Evolutionary conservation across 2,797 vertebrate genomes (phyloP).

Genomic region (Cossypha caffra): DNA sequence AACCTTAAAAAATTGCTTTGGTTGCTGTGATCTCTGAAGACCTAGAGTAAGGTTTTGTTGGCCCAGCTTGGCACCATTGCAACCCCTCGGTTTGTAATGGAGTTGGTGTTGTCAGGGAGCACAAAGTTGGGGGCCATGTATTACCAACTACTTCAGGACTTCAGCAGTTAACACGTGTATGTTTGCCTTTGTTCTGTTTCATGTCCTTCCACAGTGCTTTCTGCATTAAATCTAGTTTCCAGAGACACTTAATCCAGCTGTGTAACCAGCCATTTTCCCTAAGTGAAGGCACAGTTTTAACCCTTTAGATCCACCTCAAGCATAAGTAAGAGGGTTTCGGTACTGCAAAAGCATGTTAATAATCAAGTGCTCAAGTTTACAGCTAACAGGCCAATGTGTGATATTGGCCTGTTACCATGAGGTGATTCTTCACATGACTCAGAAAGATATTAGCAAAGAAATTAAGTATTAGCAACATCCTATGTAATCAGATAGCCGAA

Average conservation of each 20-base stretch:
- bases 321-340: background rate
- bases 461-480: background rate
- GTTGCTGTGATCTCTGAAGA: background rate
- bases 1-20: background rate
- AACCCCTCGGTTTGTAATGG: background rate
- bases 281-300: background rate
- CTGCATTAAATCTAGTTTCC: background rate
- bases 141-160: background rate
- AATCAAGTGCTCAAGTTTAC: background rate
- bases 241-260: background rate
- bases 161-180: fast-evolving
- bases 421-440: background rate
- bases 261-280: background rate
- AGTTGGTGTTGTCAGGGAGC: background rate
- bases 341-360: background rate
- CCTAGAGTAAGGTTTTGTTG: background rate
- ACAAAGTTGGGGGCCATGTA: background rate
- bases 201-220: background rate
- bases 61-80: background rate
- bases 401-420: background rate
- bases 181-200: background rate
- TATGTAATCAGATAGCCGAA: background rate
- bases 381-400: background rate
- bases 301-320: background rate
- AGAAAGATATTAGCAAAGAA: background rate